Evolutionary conservation across 2,888 invertebrate species (phyloP), one percentile per base, ranked within the genome.

Genomic region (Gastrophysa polygoni): DNA sequence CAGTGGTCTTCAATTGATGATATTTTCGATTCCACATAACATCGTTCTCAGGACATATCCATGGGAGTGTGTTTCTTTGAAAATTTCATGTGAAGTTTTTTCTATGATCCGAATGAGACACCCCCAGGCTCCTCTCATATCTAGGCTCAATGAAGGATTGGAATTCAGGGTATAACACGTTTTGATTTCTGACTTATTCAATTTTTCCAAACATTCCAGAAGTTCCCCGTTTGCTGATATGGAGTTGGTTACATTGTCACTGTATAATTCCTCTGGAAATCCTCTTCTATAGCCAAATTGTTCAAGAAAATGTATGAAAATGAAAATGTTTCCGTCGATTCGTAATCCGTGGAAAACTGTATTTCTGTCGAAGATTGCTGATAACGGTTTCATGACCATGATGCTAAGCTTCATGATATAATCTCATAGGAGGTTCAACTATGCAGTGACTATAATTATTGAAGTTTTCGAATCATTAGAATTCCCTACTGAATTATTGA

Each of bases 11-110:
- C 18, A 47, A 20, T 54, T 54, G 0, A 34, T 10, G 17, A 54
- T 54, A 54, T 54, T 54, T 34, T 54, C 54, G 18, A 21, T 21
- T 34, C 34, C 54, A n/a, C 34, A n/a, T 6, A 32, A 54, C 10
- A 34, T 38, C 11, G 54, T 54, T 54, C 54, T n/a, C 5, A 54
- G 21, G 34, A 54, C 54, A 38, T 54, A 54, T 54, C 34, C 54
- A 34, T 54, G 38, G 6, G 54, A 38, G 21, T 11, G 18, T 18
- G 18, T 54, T 17, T 20, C 16, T 14, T 32, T 16, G 8, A 28
- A 18, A 51, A 51, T 29, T 51, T 51, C 29, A 28, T 47, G 17
- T 20, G 6, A 4, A 14, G 24, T 14, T 14, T 49, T 49, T 20
- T 47, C 21, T 6, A 47, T 11, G 8, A 47, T 47, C 18, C 18